Percentiles rank a stretch among this genome's conserved stretches.
These are phyloP conservation scores for Paradoxurus hermaphroditus DNA, from an alignment of 2,113 vertebrate species.

Conservation along the genomic window DNA sequence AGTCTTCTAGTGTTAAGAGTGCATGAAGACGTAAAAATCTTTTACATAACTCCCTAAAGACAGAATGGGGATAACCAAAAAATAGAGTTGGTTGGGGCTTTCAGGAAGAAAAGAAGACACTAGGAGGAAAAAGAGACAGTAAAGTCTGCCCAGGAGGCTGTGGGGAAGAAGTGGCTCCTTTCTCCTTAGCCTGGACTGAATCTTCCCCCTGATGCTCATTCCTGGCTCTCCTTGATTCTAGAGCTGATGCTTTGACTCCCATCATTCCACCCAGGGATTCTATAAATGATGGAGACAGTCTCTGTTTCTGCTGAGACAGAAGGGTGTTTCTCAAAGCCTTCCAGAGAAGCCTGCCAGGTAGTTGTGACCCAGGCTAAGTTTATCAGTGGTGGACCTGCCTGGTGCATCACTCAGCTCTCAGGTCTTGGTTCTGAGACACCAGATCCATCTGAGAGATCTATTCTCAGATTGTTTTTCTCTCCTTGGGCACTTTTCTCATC, in stretches of 20 bases:
- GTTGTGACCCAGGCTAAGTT: background rate
- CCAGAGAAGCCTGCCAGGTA: background rate
- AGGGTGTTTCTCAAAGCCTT: background rate
- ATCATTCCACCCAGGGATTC: background rate
- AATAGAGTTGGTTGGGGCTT: background rate
- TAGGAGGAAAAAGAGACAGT: background rate
- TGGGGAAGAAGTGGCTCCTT: background rate
- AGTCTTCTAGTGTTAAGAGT: slow-evolving; percentile 21
- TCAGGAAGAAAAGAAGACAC: background rate
- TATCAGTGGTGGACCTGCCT: background rate
- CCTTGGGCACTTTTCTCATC: background rate
- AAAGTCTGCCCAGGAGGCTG: background rate
- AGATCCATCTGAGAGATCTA: background rate
- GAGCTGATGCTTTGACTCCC: background rate
- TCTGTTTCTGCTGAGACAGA: background rate
- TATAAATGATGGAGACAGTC: background rate
- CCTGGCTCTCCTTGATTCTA: background rate
- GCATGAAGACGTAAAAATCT: background rate
- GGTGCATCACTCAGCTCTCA: background rate
- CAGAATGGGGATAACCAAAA: background rate
- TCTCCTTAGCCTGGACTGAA: background rate
- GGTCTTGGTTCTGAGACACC: background rate
- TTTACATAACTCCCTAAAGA: background rate
- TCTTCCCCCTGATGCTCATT: background rate
- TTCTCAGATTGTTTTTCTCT: background rate